Evolutionary conservation across 2,888 invertebrate genomes (phyloP), one percentile per base, ranked within the genome.

Genomic region (Latheticus oryzae): DNA sequence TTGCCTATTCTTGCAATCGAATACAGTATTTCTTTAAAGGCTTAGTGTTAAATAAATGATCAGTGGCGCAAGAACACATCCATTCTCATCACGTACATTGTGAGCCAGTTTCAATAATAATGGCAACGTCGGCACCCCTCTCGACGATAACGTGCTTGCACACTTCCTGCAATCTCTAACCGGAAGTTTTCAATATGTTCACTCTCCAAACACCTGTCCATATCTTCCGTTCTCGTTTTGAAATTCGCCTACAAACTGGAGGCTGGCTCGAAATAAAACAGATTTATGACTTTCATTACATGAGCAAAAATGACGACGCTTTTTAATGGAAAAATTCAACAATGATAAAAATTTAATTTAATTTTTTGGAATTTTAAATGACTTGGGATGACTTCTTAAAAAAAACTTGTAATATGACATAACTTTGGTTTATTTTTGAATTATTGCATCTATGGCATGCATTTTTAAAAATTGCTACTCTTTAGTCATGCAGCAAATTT

Each of bases 111-210:
- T 55, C 37, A 52, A 54, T 51, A 47, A 52, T 52, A 58, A 55
- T 55, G 33, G 23, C 54, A 40, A 32, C 51, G n/a, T n/a, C n/a
- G n/a, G n/a, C n/a, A n/a, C 45, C 40, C 33, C 48, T 48, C 52
- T 42, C 28, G 43, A 38, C 47, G 59, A 51, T 59, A 59, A 51
- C 55, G 51, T 51, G 55, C 28, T 37, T 24, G 45, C 45, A 51
- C 45, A 59, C 55, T 59, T 59, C 51, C 59, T 55, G 51, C 45
- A 59, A 59, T 59, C 55, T 55, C 51, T 45, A 40, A 30, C 55
- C 40, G 59, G 59, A 59, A 59, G 51, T 48, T 55, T 54, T 55
- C 59, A 59, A 55, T 59, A 59, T 59, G 59, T 59, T 59, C 48
- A 9, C 51, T 32, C 52, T 50, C 37, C 37, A 37, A 59, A 21